Conservation (phyloP, 2,888 invertebrate species). For the Exephanes ischioxanthus region DNA sequence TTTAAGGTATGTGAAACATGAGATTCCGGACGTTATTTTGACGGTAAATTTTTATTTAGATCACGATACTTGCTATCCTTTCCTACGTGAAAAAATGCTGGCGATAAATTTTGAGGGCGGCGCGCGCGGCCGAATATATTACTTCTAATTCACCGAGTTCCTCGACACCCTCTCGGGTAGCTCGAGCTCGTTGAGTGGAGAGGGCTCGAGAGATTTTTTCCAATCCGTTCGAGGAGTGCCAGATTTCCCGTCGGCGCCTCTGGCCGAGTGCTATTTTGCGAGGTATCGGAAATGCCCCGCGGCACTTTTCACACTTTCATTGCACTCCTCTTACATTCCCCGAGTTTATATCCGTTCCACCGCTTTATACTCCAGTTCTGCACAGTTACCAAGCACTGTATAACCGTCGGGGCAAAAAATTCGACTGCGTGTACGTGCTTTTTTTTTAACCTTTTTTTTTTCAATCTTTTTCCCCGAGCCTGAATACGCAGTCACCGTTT, state of each 20-base stretch:
- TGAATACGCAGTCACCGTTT: slow-evolving; percentile 21
- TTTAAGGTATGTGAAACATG: too few relatives aligned
- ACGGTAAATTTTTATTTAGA: too few relatives aligned
- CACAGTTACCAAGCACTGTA: not conserved
- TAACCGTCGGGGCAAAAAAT: slow-evolving; percentile 5
- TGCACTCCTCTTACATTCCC: not conserved
- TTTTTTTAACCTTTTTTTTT: not conserved
- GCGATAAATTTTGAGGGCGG: too few relatives aligned
- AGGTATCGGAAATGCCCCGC: slow-evolving; percentile 10
- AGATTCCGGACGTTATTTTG: too few relatives aligned
- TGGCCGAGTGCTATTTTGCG: not conserved
- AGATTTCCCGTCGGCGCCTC: not conserved
- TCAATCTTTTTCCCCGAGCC: not conserved
- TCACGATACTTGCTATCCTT: too few relatives aligned
- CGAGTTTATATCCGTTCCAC: not conserved
- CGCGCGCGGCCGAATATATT: slow-evolving; percentile 19
- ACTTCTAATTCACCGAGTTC: slow-evolving; percentile 33
- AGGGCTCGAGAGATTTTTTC: slow-evolving; percentile 3
- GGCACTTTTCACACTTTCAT: slow-evolving; percentile 18
- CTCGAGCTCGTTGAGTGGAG: not conserved
- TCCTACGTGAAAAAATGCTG: too few relatives aligned
- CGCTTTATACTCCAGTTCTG: not conserved
- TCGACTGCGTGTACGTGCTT: not conserved
- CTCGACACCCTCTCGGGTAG: slow-evolving; percentile 30
- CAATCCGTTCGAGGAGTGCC: slow-evolving; percentile 4